These are phyloP conservation scores for Blennius ocellaris DNA, from an alignment of 2,113 vertebrate genomes.

Conservation along the genomic window DNA sequence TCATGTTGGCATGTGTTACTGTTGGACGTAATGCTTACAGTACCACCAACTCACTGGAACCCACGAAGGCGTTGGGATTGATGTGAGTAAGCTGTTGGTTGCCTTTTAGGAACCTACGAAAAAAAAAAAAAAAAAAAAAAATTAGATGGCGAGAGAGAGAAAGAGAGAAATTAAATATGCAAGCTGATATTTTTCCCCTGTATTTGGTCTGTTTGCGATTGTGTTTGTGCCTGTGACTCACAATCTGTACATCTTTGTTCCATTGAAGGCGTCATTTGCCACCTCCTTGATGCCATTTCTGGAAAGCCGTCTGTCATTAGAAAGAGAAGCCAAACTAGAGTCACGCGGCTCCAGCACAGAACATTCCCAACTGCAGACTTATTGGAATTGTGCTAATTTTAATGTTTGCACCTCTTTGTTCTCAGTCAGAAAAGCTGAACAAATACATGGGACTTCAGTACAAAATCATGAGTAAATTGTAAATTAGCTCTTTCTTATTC, in stretches of 20 bases:
- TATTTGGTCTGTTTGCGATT: conserved; percentile 28
- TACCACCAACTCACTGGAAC: conserved; percentile 88
- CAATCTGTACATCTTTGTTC: conserved; percentile 91
- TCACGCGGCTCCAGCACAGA: conserved; percentile 37
- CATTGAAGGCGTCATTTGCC: conserved; percentile 92
- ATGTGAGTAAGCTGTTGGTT: conserved; percentile 90
- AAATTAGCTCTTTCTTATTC: conserved; percentile 1
- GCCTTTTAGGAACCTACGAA: conserved; percentile 87
- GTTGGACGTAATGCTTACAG: conserved; percentile 89
- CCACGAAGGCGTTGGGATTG: conserved; percentile 88
- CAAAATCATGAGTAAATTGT: not conserved
- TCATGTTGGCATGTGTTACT: conserved; percentile 48
- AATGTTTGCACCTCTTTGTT: conserved; percentile 39
- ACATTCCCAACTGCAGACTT: conserved; percentile 38
- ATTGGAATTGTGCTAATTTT: conserved; percentile 33
- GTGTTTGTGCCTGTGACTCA: conserved; percentile 77
- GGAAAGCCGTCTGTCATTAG: conserved; percentile 88
- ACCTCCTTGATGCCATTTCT: conserved; percentile 94
- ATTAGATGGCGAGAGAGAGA: too few species aligned
- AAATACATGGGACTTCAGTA: conserved; percentile 8
- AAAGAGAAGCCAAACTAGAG: conserved; percentile 62
- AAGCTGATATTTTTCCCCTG: not conserved
- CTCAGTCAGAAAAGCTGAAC: conserved; percentile 19
- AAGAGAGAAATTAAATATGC: conserved; percentile 12
- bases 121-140: not conserved